Base-by-base conservation (phyloP, 1,140 invertebrate genomes). In the Argopecten irradians region DNA sequence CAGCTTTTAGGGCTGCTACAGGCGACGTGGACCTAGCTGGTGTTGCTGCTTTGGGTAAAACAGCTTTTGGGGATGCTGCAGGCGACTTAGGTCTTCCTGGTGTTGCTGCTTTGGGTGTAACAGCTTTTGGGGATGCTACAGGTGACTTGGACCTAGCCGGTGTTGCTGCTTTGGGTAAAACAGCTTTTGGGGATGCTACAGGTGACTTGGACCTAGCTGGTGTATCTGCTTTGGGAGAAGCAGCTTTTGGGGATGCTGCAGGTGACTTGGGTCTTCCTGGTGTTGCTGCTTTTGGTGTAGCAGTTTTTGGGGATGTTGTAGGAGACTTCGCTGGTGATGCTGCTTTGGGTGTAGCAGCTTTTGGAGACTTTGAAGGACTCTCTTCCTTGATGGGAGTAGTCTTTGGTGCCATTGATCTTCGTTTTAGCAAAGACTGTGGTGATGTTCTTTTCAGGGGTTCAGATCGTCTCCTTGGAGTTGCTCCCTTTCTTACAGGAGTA, bases 401-500 rank as follows among this genome's bases (percentile, higher is more conserved):
- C 46, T 88, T 90, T 33, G 82, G 84, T 85, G 89, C 89, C 34
- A 90, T 22, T 34, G 91, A 92, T 88, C 88, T 91, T 83, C 92
- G 90, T 82, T 92, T 92, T 32, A 92, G 33, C 16, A 90, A 82
- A 34, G 92, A 89, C 33, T 88, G 84, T 14, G 90, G 91, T 16
- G 90, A 90, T 13, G 71, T 32, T 32, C 34, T 36, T 9, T 19
- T 16, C 8, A 83, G n/a, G 19, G 90, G 90, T 9, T 88, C 82
- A 35, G 92, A 93, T 41, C 86, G 86, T 36, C 90, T 86, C 34
- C 89, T 91, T 19, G 94, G 94, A 34, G 93, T 92, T 34, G 95
- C 88, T 89, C 96, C 96, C 90, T 94, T 95, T 82, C 94, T 94
- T 9, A 96, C 88, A 5, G 96, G 96, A 35, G 96, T 96, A 16